These are phyloP conservation scores for Plebejus argus DNA, from an alignment of 2,888 invertebrate genomes.

Conservation along the genomic window DNA sequence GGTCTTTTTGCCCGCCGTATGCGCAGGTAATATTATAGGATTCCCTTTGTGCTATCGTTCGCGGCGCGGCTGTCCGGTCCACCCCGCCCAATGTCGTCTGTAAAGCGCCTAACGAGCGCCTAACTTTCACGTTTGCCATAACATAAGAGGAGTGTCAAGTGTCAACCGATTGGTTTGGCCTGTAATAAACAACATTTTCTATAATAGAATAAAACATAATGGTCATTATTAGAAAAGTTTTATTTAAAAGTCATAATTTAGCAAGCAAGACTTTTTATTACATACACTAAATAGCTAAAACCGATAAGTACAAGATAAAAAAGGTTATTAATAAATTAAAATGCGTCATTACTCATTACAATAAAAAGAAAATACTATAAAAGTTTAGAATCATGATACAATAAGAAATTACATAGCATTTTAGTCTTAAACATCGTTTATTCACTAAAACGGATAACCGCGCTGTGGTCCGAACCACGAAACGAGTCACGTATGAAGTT, in stretches of 20 bases:
- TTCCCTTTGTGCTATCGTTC: too few species aligned
- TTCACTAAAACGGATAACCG: background rate
- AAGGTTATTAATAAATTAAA: background rate
- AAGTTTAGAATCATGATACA: background rate
- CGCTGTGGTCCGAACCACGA: background rate
- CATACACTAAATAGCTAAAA: background rate
- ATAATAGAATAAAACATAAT: background rate
- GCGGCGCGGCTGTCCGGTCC: too few species aligned
- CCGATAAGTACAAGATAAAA: background rate
- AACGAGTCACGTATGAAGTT: background rate
- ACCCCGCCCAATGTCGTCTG: too few species aligned
- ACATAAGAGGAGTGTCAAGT: too few species aligned
- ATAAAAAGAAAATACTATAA: constrained; percentile 1
- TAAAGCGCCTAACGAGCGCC: too few species aligned
- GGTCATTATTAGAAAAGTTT: constrained; percentile 3
- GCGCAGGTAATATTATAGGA: too few species aligned
- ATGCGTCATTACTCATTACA: background rate
- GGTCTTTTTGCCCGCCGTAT: too few species aligned
- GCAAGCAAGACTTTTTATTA: constrained; percentile 23
- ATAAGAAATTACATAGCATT: background rate
- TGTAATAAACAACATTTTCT: too few species aligned
- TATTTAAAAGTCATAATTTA: constrained; percentile 19
- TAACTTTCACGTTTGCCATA: too few species aligned
- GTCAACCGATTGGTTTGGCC: too few species aligned
- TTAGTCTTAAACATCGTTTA: background rate